Evolutionary conservation across 2,888 invertebrate genomes (phyloP).

Genomic region (Tetrapedia diversipes): DNA sequence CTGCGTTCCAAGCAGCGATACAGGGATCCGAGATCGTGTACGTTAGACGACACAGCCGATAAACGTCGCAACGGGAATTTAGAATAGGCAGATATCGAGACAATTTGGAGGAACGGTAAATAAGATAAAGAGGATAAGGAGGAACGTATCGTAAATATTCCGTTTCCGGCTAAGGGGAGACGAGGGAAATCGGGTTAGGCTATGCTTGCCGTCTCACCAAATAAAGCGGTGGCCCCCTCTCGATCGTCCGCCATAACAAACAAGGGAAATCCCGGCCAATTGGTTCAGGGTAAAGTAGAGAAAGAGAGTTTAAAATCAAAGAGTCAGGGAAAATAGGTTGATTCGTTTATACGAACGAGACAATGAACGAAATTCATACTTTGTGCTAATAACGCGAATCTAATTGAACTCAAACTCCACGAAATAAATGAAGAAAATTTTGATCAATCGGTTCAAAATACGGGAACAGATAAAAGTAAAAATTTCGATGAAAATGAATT

Average conservation of each 20-base stretch:
- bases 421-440: too few species aligned
- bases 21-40: background rate
- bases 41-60: background rate
- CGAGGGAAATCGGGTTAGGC: slow-evolving; percentile 20
- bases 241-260: slow-evolving; percentile 17
- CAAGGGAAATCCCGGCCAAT: background rate
- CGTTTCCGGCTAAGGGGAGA: slow-evolving; percentile 7
- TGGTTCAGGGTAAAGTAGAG: too few species aligned
- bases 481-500: too few species aligned
- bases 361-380: too few species aligned
- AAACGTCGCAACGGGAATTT: slow-evolving; percentile 27
- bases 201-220: slow-evolving; percentile 31
- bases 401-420: too few species aligned
- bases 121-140: slow-evolving; percentile 37
- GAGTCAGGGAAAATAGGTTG: too few species aligned
- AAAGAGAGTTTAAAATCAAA: too few species aligned
- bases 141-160: slow-evolving; percentile 42
- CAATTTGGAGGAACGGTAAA: slow-evolving; percentile 34
- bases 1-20: background rate
- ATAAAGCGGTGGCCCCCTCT: slow-evolving; percentile 18
- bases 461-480: too few species aligned
- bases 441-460: too few species aligned
- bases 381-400: too few species aligned
- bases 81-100: slow-evolving; percentile 29
- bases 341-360: too few species aligned